Base-by-base conservation (phyloP, 2,888 invertebrate genomes). In the Lasioglossum oenotherae region DNA sequence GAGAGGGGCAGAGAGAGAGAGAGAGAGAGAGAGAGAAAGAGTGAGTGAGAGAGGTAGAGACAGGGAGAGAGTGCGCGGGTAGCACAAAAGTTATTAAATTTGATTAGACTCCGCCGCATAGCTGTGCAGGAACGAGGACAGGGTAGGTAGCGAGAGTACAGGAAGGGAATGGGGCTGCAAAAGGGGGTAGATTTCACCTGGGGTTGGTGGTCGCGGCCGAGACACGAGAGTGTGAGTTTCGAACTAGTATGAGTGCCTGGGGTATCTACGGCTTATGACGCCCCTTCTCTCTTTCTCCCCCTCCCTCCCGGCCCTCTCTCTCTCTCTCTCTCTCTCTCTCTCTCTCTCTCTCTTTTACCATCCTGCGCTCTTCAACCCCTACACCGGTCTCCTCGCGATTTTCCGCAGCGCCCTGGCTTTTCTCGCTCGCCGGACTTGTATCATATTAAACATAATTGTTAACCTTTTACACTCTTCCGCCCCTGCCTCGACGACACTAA, bases 61-160 rank as follows among this genome's bases (percentile, higher is more conserved):
- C 38, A 27, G 85, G 84, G 81, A 74, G 84, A 81, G 84, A 57
- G 57, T 84, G 87, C 86, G 87, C 86, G 90, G 91, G 90, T 90
- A 91, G 92, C 91, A 92, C 92, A 93, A 94, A 94, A 94, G 94
- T 94, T 94, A 94, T 94, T 94, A 94, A 94, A 94, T 94, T 95
- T 94, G 93, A 94, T 94, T 94, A 94, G 93, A 93, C 91, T 93
- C 87, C 87, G 91, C 91, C 91, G 92, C 92, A 92, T 90, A 92
- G 92, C 89, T 89, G 89, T 86, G 86, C 76, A 86, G 88, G 88
- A 85, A 84, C 86, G 87, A 88, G 92, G 90, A 84, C 83, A 87
- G 88, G 89, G 79, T 83, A 86, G 88, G 87, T 84, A 87, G 84
- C 78, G 86, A 74, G 79, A 76, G 87, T 79, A 83, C 77, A 81